Conservation (phyloP, 1,140 invertebrate genomes). For the Hydropsyche tenuis region DNA sequence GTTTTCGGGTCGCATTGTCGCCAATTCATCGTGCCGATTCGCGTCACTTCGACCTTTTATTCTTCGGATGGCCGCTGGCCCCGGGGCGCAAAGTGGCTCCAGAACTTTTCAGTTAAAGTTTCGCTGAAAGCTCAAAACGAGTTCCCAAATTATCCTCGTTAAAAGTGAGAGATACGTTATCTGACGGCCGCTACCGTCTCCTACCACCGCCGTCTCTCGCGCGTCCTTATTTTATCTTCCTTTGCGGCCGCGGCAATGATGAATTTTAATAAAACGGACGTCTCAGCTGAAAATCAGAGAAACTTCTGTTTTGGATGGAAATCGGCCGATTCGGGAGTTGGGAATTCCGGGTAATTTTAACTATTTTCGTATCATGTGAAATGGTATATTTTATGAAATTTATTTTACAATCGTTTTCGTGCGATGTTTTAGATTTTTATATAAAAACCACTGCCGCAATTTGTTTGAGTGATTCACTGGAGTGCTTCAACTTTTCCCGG, state of each 20-base stretch:
- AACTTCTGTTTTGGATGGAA: not conserved
- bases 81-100: constrained; percentile 18
- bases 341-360: too few species aligned
- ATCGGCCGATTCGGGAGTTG: too few species aligned
- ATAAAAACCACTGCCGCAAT: too few species aligned
- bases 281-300: constrained; percentile 11
- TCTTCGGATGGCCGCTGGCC: constrained; percentile 1
- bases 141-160: constrained; percentile 25
- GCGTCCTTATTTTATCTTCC: constrained; percentile 8
- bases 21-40: not conserved
- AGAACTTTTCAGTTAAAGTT: constrained; percentile 30
- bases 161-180: constrained; percentile 34
- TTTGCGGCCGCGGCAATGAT: constrained; percentile 18
- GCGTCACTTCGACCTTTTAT: constrained; percentile 23
- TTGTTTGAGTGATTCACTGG: too few species aligned
- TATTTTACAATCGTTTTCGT: too few species aligned
- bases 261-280: constrained; percentile 21
- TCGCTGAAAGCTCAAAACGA: constrained; percentile 32
- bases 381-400: too few species aligned
- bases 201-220: not conserved
- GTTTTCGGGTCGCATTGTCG: constrained; percentile 28
- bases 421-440: too few species aligned
- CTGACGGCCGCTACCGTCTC: not conserved
- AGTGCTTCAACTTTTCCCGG: too few species aligned
- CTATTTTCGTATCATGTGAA: too few species aligned